Evolutionary conservation across 2,797 vertebrate genomes (phyloP).

Genomic region (Helarctos malayanus): DNA sequence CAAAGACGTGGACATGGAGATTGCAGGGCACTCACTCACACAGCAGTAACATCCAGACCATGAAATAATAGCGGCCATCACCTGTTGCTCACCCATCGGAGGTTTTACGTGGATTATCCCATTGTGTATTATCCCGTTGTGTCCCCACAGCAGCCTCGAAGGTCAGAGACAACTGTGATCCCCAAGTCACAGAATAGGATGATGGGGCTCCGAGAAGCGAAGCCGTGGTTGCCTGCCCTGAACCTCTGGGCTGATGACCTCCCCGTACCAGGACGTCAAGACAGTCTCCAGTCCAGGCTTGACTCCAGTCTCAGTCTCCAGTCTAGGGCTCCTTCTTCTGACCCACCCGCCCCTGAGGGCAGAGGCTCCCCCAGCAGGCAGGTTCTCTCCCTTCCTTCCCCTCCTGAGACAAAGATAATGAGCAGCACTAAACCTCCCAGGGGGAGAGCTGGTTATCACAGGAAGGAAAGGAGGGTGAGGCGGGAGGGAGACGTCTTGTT

Average conservation of each 20-base stretch:
- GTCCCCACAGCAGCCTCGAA: not conserved
- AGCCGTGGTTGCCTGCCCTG: not conserved
- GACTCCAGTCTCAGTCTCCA: not conserved
- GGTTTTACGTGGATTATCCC: not conserved
- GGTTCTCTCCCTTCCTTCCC: conserved; percentile 68
- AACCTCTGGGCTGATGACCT: not conserved
- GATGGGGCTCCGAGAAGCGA: not conserved
- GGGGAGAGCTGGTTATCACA: conserved; percentile 55
- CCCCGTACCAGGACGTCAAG: not conserved
- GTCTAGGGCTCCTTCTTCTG: not conserved
- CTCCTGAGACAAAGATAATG: conserved; percentile 84
- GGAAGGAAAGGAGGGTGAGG: conserved; percentile 64
- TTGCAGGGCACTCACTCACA: not conserved
- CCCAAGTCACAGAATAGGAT: not conserved
- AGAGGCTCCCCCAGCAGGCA: not conserved
- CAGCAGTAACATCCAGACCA: not conserved
- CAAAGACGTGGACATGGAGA: not conserved
- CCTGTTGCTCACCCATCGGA: not conserved
- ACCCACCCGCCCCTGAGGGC: not conserved
- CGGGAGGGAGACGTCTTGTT: not conserved
- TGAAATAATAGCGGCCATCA: not conserved
- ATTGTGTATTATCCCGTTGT: not conserved
- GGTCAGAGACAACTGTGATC: not conserved
- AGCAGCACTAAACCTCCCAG: conserved; percentile 43
- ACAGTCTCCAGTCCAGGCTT: not conserved